Base-by-base conservation (phyloP, 2,888 invertebrate species). In the Hecatera dysodea region DNA sequence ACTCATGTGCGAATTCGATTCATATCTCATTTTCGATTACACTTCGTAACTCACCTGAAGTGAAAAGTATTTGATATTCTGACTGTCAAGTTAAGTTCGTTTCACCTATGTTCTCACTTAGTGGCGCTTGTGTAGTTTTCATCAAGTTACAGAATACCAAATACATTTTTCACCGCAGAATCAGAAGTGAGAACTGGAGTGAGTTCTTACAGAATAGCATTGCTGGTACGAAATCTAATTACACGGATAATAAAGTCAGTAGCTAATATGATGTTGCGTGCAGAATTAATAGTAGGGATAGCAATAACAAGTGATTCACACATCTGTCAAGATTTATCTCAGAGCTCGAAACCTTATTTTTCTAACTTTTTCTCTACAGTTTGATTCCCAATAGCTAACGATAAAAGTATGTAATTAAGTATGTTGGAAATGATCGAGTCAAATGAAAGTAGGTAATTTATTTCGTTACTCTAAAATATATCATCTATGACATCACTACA, bases 201-300 rank as follows among this genome's bases (percentile, higher is more conserved):
- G n/a, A n/a, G n/a, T n/a, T n/a, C n/a, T n/a, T n/a, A n/a, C n/a
- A n/a, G n/a, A n/a, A n/a, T n/a, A n/a, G n/a, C n/a, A n/a, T n/a
- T n/a, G n/a, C 57, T 52, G 22, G 42, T 55, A 27, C 48, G 29
- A 77, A 53, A 62, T 57, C 72, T 57, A 27, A 72, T 72, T 66
- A 66, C 19, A 72, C 42, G 48, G 48, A 63, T 59, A 66, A 72
- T 76, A 62, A 64, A 72, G 53, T 29, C 17, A 48, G 19, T 53
- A n/a, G n/a, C n/a, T n/a, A 42, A 12, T 39, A 74, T 27, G 9
- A 59, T 22, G 46, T 53, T 55, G 72, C 72, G 67, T 74, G 59
- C 39, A 53, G 74, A 67, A 74, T 53, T 46, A 59, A 44, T 48
- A 55, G 29, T 2, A 29, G n/a, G 8, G 46, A 57, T 46, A 53